Percentiles rank a stretch among this genome's conserved stretches.
Evolutionary conservation across 2,113 vertebrate genomes (phyloP).

Genomic region (Hylia prasina): DNA sequence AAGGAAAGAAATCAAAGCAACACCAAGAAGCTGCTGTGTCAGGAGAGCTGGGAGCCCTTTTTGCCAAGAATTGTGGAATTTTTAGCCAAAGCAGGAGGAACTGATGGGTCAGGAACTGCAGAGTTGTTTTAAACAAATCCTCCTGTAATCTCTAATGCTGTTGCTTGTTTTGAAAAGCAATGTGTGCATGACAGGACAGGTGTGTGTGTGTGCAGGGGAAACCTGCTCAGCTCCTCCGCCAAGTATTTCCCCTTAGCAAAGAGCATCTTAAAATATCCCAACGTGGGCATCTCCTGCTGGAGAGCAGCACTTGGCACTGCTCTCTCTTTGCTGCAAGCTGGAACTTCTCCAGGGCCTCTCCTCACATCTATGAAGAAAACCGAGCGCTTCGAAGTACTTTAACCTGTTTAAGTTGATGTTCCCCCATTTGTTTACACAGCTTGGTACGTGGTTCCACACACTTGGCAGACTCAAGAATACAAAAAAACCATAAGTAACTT

Average conservation of each 20-base stretch:
- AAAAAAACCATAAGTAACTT: background rate
- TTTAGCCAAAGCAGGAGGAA: background rate
- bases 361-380: background rate
- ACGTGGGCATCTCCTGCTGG: background rate
- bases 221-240: slow-evolving; percentile 39
- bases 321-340: background rate
- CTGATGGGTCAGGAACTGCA: background rate
- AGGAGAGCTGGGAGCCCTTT: background rate
- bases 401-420: background rate
- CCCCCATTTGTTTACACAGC: background rate
- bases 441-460: background rate
- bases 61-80: background rate
- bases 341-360: slow-evolving; percentile 48
- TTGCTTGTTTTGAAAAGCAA: slow-evolving; percentile 16
- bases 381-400: background rate
- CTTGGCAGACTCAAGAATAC: background rate
- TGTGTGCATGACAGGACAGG: background rate
- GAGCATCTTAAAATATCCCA: slow-evolving; percentile 8
- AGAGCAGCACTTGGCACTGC: slow-evolving; percentile 28
- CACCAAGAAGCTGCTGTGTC: background rate
- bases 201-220: background rate
- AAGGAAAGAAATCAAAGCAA: background rate
- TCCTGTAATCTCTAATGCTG: background rate
- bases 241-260: background rate
- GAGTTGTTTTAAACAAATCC: slow-evolving; percentile 19